Evolutionary conservation across 2,113 vertebrate genomes (phyloP).

Genomic region (Columba janthina): DNA sequence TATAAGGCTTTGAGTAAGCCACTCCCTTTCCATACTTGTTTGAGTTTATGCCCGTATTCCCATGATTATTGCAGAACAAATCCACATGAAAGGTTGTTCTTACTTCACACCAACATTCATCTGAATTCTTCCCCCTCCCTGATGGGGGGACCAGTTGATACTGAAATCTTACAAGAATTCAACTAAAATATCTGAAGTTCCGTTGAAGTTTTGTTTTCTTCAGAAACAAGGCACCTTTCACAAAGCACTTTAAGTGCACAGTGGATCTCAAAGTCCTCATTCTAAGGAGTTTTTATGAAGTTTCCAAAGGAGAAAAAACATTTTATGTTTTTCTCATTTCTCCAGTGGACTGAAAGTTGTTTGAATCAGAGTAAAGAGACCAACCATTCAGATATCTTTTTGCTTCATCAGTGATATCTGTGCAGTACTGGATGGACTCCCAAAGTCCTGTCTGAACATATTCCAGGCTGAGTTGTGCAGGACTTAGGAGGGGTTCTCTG

Average conservation of each 20-base stretch:
- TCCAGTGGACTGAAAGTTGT: not conserved
- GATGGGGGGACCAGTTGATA: not conserved
- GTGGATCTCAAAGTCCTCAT: not conserved
- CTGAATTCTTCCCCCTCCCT: not conserved
- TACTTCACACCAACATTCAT: not conserved
- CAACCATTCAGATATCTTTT: not conserved
- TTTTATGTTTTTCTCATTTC: not conserved
- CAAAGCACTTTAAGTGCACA: not conserved
- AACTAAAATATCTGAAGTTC: constrained; percentile 33
- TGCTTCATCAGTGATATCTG: not conserved
- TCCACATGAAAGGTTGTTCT: constrained; percentile 59
- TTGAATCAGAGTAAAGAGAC: not conserved
- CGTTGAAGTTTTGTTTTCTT: not conserved
- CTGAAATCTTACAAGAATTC: not conserved
- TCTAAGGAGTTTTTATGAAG: not conserved
- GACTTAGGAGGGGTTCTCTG: constrained; percentile 37
- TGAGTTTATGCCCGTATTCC: constrained; percentile 21
- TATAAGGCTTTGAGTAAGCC: constrained; percentile 47
- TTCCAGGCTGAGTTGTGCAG: constrained; percentile 10
- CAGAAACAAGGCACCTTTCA: constrained; percentile 13
- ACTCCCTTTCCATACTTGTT: constrained; percentile 61
- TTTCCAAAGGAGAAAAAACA: not conserved
- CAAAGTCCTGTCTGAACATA: constrained; percentile 55
- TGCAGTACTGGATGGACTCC: constrained; percentile 1
- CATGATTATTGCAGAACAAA: constrained; percentile 40